Conservation (phyloP, 2,113 vertebrate genomes). For the Cyanoramphus novaezelandiae region DNA sequence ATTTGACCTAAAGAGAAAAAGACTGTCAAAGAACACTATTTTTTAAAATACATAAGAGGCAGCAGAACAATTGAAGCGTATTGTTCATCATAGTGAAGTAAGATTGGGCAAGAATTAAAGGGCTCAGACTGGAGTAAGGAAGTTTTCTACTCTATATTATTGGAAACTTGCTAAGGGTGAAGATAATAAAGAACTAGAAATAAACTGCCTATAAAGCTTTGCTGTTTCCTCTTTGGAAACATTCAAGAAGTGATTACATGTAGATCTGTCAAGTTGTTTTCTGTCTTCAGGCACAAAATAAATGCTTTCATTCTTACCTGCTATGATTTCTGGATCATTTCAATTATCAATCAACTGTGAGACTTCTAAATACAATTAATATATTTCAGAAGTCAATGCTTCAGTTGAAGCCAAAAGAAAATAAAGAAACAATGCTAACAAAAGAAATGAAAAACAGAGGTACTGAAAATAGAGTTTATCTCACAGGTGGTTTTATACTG, state of each 20-base stretch:
- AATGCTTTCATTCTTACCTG: neutral
- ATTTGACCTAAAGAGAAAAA: neutral
- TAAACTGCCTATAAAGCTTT: neutral
- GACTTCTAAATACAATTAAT: neutral
- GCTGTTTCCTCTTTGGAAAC: neutral
- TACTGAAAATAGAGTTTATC: neutral
- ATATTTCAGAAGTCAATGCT: neutral
- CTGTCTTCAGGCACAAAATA: neutral
- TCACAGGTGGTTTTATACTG: neutral
- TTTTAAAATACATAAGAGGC: neutral
- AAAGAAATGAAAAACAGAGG: neutral
- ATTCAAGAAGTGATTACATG: neutral
- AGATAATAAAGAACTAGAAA: neutral
- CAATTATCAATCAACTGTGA: neutral
- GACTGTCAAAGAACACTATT: neutral
- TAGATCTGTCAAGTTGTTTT: neutral
- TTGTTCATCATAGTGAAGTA: neutral
- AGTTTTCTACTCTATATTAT: neutral
- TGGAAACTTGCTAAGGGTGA: neutral
- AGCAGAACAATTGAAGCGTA: neutral
- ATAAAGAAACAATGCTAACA: neutral
- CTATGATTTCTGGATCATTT: neutral
- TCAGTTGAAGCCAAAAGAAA: neutral
- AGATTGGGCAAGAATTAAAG: neutral
- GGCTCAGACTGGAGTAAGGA: neutral